Evolutionary conservation across 2,113 vertebrate species (phyloP).

Genomic region (Pollachius pollachius): DNA sequence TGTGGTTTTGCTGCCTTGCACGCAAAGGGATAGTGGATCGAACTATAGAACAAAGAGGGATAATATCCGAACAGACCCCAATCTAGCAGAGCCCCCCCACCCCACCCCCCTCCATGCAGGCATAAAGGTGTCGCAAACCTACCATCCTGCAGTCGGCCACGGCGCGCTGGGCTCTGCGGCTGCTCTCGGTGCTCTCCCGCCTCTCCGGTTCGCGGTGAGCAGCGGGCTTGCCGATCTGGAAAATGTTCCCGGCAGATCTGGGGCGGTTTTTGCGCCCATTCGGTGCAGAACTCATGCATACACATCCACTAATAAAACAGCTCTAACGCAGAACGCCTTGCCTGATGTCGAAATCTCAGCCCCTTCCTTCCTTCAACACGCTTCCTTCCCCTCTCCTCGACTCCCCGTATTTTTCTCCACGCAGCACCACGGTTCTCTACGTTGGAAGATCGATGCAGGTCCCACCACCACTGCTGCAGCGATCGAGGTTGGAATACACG

Average conservation of each 20-base stretch:
- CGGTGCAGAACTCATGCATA: slow-evolving; percentile 97
- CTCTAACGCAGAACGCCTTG: slow-evolving; percentile 55
- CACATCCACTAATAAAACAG: slow-evolving; percentile 83
- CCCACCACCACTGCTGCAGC: slow-evolving; percentile 36
- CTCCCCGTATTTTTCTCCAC: no score
- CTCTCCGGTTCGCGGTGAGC: slow-evolving; percentile 81
- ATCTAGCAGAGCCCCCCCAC: slow-evolving; percentile 28
- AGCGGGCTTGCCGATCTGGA: slow-evolving; percentile 86
- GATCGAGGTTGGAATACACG: slow-evolving; percentile 17
- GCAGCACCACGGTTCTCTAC: not conserved
- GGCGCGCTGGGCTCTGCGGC: slow-evolving; percentile 80
- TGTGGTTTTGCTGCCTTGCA: slow-evolving; percentile 19
- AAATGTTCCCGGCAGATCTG: slow-evolving; percentile 86
- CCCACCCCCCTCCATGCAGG: slow-evolving; percentile 31
- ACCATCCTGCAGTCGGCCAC: slow-evolving; percentile 98
- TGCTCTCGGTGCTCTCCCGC: slow-evolving; percentile 85
- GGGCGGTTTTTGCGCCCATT: slow-evolving; percentile 98
- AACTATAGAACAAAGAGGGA: slow-evolving; percentile 40
- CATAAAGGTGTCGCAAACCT: slow-evolving; percentile 70
- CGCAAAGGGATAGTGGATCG: slow-evolving; percentile 28
- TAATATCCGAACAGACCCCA: slow-evolving; percentile 30
- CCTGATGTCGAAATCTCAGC: slow-evolving; percentile 5
- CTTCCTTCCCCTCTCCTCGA: slow-evolving; percentile 30
- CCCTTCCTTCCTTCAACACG: slow-evolving; percentile 30
- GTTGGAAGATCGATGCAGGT: slow-evolving; percentile 8